Percentiles rank a stretch among this genome's conserved stretches.
phyloP scores from a whole-genome alignment of 2,888 invertebrate species.

The Cryptus viduatorius region DNA sequence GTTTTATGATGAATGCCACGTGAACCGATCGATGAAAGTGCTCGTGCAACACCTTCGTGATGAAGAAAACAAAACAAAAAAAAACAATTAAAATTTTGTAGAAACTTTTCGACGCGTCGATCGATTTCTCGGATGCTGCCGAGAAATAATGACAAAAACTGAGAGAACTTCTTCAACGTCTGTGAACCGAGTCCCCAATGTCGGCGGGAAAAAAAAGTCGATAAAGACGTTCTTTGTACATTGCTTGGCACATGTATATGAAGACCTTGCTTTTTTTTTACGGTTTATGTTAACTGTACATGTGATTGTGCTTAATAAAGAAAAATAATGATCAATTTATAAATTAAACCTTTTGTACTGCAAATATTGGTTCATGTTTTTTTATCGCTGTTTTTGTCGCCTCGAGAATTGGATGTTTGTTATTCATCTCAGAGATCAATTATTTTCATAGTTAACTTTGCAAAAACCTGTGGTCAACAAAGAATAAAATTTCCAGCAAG shows the following conservation, averaged over 20 bases:
- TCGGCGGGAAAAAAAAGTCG: neutral
- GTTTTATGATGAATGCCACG: slow-evolving; percentile 98
- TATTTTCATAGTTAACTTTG: too few species aligned
- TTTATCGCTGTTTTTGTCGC: too few species aligned
- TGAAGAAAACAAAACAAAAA: slow-evolving; percentile 8
- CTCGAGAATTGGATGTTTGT: too few species aligned
- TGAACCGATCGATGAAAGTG: slow-evolving; percentile 97
- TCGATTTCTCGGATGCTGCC: slow-evolving; percentile 31
- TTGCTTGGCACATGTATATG: neutral
- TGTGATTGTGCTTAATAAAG: too few species aligned
- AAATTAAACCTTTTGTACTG: too few species aligned
- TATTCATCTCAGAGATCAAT: too few species aligned
- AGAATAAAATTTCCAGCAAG: too few species aligned
- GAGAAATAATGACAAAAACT: neutral
- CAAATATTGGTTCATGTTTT: too few species aligned
- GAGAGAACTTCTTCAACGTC: neutral
- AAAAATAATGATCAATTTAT: too few species aligned
- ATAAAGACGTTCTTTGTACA: neutral
- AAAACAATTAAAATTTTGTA: neutral
- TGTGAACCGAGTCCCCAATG: neutral
- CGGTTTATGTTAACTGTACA: too few species aligned
- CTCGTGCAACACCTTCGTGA: slow-evolving; percentile 92
- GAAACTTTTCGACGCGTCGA: neutral
- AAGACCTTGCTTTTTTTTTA: too few species aligned
- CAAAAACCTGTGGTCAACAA: too few species aligned